These are phyloP conservation scores for Lasius fuliginosus DNA, from an alignment of 2,888 invertebrate genomes.

Conservation along the genomic window DNA sequence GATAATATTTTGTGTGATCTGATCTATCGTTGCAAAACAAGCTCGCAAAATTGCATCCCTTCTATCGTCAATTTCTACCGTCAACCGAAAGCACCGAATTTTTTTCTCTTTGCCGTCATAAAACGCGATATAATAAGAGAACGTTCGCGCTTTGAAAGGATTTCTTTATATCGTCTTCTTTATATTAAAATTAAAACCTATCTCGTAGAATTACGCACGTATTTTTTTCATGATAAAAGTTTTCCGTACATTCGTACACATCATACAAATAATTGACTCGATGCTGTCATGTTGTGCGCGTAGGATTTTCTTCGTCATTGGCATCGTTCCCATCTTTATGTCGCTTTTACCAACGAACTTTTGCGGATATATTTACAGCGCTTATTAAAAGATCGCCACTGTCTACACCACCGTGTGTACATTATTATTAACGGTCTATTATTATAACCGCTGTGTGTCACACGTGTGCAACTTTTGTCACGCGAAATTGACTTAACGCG, in stretches of 20 bases:
- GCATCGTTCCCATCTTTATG: conserved; percentile 69
- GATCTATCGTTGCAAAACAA: not conserved
- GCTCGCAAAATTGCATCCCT: not conserved
- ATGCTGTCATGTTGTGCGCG: conserved; percentile 63
- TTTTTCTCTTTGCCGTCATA: not conserved
- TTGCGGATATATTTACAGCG: conserved; percentile 54
- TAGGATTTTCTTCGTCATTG: conserved; percentile 70
- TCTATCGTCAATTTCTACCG: not conserved
- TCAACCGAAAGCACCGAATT: not conserved
- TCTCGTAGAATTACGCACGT: conserved; percentile 42
- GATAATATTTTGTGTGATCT: not conserved
- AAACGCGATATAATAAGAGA: conserved; percentile 3
- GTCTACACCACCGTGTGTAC: conserved; percentile 47
- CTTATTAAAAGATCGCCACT: conserved; percentile 42
- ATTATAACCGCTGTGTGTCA: conserved; percentile 33
- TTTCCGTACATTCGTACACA: conserved; percentile 57
- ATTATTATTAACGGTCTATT: conserved; percentile 58
- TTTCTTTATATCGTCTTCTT: not conserved
- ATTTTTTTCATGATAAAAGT: conserved; percentile 64
- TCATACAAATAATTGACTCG: conserved; percentile 62
- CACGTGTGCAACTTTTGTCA: conserved; percentile 53
- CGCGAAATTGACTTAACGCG: conserved; percentile 45
- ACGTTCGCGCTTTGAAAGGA: not conserved
- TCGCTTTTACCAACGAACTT: conserved; percentile 64
- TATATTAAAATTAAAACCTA: conserved; percentile 65